Evolutionary conservation across 2,888 invertebrate genomes (phyloP).

Genomic region (Rhogogaster chlorosoma): DNA sequence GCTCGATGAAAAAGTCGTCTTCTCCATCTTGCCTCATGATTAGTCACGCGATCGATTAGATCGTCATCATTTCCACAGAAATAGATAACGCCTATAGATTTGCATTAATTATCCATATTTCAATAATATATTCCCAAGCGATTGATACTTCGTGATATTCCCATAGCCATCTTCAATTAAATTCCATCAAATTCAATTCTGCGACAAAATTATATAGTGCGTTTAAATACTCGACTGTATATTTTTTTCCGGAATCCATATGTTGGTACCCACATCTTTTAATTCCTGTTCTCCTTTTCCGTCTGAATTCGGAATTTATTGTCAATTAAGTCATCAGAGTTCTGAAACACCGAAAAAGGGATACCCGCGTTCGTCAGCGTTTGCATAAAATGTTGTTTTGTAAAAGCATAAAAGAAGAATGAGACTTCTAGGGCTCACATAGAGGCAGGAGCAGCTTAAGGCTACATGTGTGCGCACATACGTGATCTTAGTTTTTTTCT

Average conservation of each 20-base stretch:
- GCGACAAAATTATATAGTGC: background rate
- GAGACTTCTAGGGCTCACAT: background rate
- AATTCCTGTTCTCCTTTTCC: background rate
- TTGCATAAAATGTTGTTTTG: background rate
- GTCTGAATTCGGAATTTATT: background rate
- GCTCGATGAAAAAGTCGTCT: background rate
- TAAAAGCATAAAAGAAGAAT: background rate
- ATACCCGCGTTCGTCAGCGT: background rate
- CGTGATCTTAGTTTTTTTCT: background rate
- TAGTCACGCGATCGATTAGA: background rate
- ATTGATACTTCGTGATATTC: no score
- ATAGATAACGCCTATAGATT: background rate
- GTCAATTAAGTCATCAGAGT: background rate
- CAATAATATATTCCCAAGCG: no score
- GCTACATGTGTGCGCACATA: background rate
- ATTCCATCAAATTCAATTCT: background rate
- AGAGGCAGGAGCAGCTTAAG: background rate
- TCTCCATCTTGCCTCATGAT: background rate
- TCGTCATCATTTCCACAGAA: background rate
- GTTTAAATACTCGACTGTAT: background rate
- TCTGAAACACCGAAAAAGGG: background rate
- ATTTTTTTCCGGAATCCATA: background rate
- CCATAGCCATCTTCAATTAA: no score
- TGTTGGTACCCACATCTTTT: slow-evolving; percentile 18
- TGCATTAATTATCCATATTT: no score